These are phyloP conservation scores for Cichladusa arquata DNA, from an alignment of 2,113 vertebrate species.

Conservation along the genomic window DNA sequence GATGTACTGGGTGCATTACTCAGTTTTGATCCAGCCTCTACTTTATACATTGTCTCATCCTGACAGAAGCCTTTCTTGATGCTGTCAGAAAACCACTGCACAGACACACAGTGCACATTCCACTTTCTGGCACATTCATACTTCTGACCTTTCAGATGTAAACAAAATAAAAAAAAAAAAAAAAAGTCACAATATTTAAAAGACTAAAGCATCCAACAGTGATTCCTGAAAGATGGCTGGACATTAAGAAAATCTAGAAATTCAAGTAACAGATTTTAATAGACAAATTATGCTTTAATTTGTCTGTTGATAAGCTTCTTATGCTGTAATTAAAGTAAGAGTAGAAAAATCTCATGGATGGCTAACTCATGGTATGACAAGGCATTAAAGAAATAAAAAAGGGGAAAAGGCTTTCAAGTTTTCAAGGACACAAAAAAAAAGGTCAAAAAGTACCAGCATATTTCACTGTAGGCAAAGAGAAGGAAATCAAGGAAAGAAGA, in stretches of 20 bases:
- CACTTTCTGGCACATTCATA: constrained; percentile 95
- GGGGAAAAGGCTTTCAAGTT: background rate
- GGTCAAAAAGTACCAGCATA: background rate
- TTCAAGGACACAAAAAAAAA: background rate
- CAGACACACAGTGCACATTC: constrained; percentile 93
- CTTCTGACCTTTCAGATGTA: constrained; percentile 85
- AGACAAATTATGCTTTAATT: background rate
- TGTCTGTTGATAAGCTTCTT: background rate
- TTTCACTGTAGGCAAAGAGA: background rate
- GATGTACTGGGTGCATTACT: constrained; percentile 80
- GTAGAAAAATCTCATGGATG: background rate
- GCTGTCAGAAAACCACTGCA: constrained; percentile 95
- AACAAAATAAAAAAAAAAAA: background rate
- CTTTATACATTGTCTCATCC: constrained; percentile 86
- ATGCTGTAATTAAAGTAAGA: background rate
- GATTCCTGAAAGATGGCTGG: background rate
- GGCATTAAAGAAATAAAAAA: background rate
- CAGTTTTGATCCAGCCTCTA: constrained; percentile 65
- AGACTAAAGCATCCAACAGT: background rate
- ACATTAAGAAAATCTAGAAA: background rate
- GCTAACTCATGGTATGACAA: background rate
- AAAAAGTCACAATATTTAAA: background rate
- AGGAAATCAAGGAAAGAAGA: background rate
- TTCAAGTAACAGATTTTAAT: background rate
- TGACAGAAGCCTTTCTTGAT: constrained; percentile 93